Conservation (phyloP, 2,888 invertebrate genomes). For the Pterobdella sp. region DNA sequence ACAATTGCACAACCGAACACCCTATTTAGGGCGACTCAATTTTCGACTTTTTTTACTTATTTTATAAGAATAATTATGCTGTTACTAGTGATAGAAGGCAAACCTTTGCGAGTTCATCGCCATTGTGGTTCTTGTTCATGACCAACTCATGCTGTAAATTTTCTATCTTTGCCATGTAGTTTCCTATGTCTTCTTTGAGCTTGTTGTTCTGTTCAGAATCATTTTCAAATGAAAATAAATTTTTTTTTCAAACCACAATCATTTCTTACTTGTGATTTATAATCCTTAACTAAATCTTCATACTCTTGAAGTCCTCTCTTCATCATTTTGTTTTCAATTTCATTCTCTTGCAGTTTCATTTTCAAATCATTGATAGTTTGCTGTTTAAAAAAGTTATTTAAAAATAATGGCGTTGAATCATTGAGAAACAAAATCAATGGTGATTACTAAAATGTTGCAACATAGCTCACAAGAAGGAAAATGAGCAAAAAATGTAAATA, state of each 20-base stretch:
- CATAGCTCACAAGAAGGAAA: too few species aligned
- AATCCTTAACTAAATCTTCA: background rate
- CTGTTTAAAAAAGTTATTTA: too few species aligned
- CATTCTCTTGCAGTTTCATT: background rate
- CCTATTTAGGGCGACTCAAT: too few species aligned
- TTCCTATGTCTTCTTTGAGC: conserved; percentile 6
- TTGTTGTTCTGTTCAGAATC: background rate
- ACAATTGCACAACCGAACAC: too few species aligned
- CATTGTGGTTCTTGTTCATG: background rate
- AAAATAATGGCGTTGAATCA: too few species aligned
- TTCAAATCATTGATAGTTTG: background rate
- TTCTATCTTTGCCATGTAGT: background rate
- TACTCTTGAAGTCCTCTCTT: background rate
- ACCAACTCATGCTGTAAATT: background rate
- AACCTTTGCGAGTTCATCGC: background rate
- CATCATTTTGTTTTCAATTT: background rate
- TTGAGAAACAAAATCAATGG: too few species aligned
- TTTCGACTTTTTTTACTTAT: too few species aligned
- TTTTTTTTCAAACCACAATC: background rate
- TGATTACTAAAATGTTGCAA: too few species aligned
- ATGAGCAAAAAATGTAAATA: too few species aligned
- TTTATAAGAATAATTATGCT: too few species aligned
- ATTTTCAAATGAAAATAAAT: background rate
- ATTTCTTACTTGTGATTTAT: background rate
- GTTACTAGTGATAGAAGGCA: too few species aligned